A percentile compares a stretch with the other conserved stretches of the same genome.
phyloP scores from a whole-genome alignment of 2,888 invertebrate genomes.

The Melitaea athalia region DNA sequence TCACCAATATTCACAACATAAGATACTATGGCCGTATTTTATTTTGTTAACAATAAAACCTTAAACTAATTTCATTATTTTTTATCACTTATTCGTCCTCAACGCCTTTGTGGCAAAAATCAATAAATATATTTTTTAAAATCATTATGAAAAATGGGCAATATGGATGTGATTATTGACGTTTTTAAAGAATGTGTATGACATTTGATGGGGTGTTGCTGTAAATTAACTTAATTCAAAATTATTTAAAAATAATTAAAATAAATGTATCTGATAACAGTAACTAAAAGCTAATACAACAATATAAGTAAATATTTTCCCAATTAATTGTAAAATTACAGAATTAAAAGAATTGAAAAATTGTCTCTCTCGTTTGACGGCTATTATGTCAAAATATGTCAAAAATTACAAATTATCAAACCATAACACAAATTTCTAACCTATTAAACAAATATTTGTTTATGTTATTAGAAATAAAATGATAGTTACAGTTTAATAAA shows the following conservation, averaged over 20 bases:
- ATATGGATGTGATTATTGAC: constrained; percentile 59
- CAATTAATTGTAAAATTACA: background rate
- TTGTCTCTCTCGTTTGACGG: constrained; percentile 2
- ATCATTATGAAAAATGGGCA: constrained; percentile 57
- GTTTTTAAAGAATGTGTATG: constrained; percentile 42
- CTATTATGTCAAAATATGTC: constrained; percentile 28
- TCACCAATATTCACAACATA: constrained; percentile 51
- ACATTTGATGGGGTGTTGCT: constrained; percentile 31
- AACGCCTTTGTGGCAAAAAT: constrained; percentile 58
- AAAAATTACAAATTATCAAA: constrained; percentile 4
- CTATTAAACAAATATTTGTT: constrained; percentile 41
- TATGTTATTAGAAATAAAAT: constrained; percentile 32
- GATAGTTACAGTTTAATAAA: constrained; percentile 33
- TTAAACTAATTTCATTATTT: constrained; percentile 27
- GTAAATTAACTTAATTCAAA: constrained; percentile 4
- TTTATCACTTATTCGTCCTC: constrained; percentile 37
- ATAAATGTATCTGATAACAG: background rate
- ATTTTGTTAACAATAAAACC: constrained; percentile 32
- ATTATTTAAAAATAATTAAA: background rate
- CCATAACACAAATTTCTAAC: constrained; percentile 40
- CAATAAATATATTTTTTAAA: constrained; percentile 58
- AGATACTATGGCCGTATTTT: constrained; percentile 43
- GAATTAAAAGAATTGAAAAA: background rate
- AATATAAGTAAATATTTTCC: no score
- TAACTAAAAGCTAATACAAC: no score